Evolutionary conservation across 1,140 invertebrate genomes (phyloP), one percentile per base, ranked within the genome.

Genomic region (Aphelenchoides fujianensis): DNA sequence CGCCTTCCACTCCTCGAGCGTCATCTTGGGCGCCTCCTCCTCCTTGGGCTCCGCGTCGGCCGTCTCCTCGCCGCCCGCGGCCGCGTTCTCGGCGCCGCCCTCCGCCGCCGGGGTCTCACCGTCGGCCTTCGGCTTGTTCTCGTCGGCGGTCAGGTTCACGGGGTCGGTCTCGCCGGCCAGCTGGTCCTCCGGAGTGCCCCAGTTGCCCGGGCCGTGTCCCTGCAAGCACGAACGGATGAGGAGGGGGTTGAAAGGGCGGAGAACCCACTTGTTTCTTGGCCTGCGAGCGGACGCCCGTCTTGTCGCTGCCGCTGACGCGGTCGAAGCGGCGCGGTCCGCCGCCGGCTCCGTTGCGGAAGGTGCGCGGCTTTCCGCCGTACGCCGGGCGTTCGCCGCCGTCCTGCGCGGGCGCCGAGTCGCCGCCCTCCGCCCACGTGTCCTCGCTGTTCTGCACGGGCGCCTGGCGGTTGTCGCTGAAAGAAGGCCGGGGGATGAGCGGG

Each of bases 1-100:
- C n/a, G 76, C 74, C 63, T 77, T 74, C 73, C 73, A 74, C 63
- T 74, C 73, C n/a, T 72, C 41, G 28, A 74, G 54, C 52, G 73
- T 77, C 23, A 74, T 27, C 30, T 55, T 54, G 34, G 28, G 37
- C 3, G 66, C 34, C 41, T 70, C 28, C 30, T 77, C 68, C 30
- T 67, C 72, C 36, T 77, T 52, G 35, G 27, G 19, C 12, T 19
- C 54, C 30, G 23, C 54, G n/a, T 41, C 16, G 41, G 23, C 68
- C 28, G 5, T 3, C 30, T 69, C 53, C 5, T 73, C 67, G 36
- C n/a, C 48, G 19, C 57, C 48, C 12, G 37, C 32, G 27, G 71
- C 67, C 1, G 27, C 53, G 1, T 70, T 68, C 12, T 34, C 23
- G 57, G 53, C 30, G 3, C 23, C 34, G 3, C 68, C 68, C 27